Evolutionary conservation across 2,888 invertebrate genomes (phyloP).

Genomic region (Cerastis leucographa): DNA sequence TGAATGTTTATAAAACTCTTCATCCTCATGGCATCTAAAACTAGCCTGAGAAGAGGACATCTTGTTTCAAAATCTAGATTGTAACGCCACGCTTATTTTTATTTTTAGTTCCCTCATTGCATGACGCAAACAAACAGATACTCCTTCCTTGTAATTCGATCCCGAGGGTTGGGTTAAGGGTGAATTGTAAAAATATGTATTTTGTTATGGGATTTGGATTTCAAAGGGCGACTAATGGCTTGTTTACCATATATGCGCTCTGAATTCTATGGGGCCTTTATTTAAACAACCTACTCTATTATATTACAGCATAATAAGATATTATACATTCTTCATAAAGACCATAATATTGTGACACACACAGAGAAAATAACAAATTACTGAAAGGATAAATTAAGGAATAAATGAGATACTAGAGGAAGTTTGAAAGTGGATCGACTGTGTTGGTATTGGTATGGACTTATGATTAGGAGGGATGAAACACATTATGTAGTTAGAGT

Average conservation of each 20-base stretch:
- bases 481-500: not conserved
- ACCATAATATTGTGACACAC: not conserved
- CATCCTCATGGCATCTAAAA: not conserved
- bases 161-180: conserved; percentile 12
- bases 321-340: not conserved
- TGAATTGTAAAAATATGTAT: conserved; percentile 32
- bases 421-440: not conserved
- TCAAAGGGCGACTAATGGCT: conserved; percentile 61
- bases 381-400: not conserved
- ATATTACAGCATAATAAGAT: not conserved
- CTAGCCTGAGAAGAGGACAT: not conserved
- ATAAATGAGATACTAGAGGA: not conserved
- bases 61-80: not conserved
- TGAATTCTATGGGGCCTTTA: not conserved
- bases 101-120: conserved; percentile 2
- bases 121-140: conserved; percentile 12
- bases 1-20: not conserved
- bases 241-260: conserved; percentile 24
- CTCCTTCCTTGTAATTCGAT: conserved; percentile 41
- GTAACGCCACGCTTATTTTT: not conserved
- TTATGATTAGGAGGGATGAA: not conserved
- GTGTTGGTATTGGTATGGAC: too few relatives aligned
- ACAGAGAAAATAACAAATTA: not conserved
- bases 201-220: conserved; percentile 42
- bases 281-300: not conserved